Percentiles rank a stretch among this genome's conserved stretches.
These are phyloP conservation scores for Bos taurus DNA, from an alignment of 2,113 vertebrate species.

Conservation along the genomic window DNA sequence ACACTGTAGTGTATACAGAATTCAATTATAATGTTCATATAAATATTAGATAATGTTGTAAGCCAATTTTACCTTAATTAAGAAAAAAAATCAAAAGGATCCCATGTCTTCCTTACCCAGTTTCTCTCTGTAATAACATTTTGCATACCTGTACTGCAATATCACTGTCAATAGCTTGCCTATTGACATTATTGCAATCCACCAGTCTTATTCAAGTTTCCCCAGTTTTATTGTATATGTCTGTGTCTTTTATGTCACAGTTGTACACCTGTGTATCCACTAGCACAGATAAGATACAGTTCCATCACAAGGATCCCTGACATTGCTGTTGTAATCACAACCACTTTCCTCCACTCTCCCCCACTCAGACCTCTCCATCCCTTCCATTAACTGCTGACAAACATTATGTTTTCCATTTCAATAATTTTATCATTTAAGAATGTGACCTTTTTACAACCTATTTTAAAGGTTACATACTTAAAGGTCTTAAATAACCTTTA, in stretches of 20 bases:
- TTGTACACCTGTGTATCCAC: neutral
- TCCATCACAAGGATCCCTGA: neutral
- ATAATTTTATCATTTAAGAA: neutral
- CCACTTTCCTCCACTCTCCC: neutral
- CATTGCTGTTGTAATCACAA: neutral
- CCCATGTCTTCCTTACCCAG: neutral
- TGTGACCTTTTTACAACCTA: neutral
- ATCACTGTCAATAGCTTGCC: neutral
- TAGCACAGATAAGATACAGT: neutral
- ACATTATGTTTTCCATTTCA: neutral
- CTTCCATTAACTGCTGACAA: neutral
- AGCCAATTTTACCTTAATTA: neutral
- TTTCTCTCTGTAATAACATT: neutral
- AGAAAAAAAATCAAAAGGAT: neutral
- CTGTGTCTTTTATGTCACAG: neutral
- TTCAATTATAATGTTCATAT: neutral
- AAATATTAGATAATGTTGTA: neutral
- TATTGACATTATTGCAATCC: neutral
- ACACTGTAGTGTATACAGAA: neutral
- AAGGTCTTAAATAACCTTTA: neutral
- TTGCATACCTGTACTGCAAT: neutral
- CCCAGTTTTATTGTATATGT: neutral
- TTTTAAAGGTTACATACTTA: neutral
- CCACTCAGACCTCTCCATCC: neutral
- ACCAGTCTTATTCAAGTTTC: neutral